Evolutionary conservation across 1,140 invertebrate genomes (phyloP).

Genomic region (Neomicropteryx cornuta): DNA sequence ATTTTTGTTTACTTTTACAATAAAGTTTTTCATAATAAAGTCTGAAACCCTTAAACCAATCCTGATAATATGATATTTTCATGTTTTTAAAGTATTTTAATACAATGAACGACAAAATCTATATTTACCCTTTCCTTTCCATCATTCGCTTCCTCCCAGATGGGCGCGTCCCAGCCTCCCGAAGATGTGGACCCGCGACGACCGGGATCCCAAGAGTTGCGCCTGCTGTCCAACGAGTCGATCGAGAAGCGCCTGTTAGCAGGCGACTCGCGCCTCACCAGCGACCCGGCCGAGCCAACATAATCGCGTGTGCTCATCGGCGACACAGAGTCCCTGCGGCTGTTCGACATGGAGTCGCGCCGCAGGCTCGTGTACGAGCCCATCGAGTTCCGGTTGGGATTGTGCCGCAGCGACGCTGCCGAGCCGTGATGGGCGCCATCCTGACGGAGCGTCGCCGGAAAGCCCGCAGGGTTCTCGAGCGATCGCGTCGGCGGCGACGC

Average conservation of each 20-base stretch:
- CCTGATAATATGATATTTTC: too few species aligned
- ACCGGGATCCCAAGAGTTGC: conserved; percentile 56
- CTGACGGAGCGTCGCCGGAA: conserved; percentile 49
- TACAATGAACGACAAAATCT: too few species aligned
- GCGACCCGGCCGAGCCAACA: conserved; percentile 28
- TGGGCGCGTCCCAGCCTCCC: too few species aligned
- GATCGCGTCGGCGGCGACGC: conserved; percentile 42
- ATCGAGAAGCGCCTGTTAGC: conserved; percentile 51
- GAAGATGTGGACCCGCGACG: conserved; percentile 42
- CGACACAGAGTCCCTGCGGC: conserved; percentile 24
- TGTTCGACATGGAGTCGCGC: conserved; percentile 26
- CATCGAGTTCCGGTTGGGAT: conserved; percentile 33
- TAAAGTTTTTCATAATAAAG: too few species aligned
- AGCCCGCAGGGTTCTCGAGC: conserved; percentile 53
- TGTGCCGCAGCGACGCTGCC: conserved; percentile 38
- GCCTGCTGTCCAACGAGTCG: conserved; percentile 58
- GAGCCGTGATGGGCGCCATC: conserved; percentile 45
- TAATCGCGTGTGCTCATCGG: conserved; percentile 29
- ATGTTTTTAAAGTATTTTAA: too few species aligned
- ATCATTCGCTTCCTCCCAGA: too few species aligned
- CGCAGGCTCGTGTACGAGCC: conserved; percentile 30
- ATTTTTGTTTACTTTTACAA: too few species aligned
- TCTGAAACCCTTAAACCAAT: too few species aligned
- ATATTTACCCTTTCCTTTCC: too few species aligned
- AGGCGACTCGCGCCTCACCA: conserved; percentile 38